Percentiles rank a stretch among this genome's conserved stretches.
These are phyloP conservation scores for Setophaga coronata DNA, from an alignment of 2,113 vertebrate species.

Conservation along the genomic window DNA sequence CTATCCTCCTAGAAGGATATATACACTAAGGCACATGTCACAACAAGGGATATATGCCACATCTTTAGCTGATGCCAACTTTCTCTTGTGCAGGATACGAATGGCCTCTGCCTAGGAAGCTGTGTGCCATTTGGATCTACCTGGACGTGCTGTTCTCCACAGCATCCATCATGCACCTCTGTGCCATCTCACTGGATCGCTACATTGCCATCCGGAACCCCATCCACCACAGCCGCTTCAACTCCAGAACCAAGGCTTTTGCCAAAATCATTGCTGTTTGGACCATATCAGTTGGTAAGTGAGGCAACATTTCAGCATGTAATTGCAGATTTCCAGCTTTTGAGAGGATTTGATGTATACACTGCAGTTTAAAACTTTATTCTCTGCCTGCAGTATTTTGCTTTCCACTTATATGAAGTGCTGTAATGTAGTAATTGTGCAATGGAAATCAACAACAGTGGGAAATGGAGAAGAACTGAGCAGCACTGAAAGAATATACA, in stretches of 20 bases:
- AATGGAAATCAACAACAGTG: neutral
- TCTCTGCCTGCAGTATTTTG: neutral
- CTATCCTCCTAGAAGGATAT: neutral
- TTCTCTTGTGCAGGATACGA: constrained; percentile 79
- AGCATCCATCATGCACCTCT: constrained; percentile 97
- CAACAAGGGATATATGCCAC: neutral
- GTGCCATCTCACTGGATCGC: constrained; percentile 95
- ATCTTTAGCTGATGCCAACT: neutral
- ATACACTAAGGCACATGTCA: rapidly evolving
- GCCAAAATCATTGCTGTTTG: constrained; percentile 94
- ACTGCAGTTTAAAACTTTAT: neutral
- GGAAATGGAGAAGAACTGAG: neutral
- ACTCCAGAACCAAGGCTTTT: constrained; percentile 92
- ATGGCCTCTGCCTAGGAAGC: constrained; percentile 88
- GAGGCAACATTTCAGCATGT: neutral
- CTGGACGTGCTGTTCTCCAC: constrained; percentile 96
- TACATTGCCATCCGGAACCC: constrained; percentile 94
- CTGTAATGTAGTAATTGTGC: neutral
- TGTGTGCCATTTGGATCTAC: constrained; percentile 95
- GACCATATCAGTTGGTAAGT: constrained; percentile 94
- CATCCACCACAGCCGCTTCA: constrained; percentile 94
- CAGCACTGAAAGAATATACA: neutral
- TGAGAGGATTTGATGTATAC: neutral
- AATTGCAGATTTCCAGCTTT: constrained; percentile 17
- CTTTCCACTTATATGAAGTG: neutral